Evolutionary conservation across 2,888 invertebrate species (phyloP).

Genomic region (Pachycephus smyrnensis): DNA sequence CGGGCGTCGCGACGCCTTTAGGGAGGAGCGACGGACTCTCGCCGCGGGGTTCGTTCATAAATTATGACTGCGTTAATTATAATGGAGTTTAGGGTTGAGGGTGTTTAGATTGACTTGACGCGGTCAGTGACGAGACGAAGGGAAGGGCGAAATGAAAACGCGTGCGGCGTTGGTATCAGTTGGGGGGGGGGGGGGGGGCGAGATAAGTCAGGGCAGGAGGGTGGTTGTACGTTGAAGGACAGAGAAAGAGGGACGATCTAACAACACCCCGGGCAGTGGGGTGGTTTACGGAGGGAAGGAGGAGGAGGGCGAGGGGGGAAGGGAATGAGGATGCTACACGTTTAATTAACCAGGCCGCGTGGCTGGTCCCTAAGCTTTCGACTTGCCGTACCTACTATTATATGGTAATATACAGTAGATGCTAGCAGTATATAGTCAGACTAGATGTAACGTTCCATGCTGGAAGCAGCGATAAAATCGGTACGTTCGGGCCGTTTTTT

Average conservation of each 20-base stretch:
- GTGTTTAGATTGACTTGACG: constrained; percentile 47
- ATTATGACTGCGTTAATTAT: constrained; percentile 54
- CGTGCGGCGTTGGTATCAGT: neutral
- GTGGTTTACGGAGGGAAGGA: neutral
- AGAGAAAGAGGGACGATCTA: neutral
- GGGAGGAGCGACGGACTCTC: constrained; percentile 4
- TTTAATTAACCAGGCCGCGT: constrained; percentile 34
- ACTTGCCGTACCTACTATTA: neutral
- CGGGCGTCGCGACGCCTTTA: neutral
- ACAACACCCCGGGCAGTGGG: neutral
- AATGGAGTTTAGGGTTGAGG: constrained; percentile 41
- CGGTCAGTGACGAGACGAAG: constrained; percentile 3
- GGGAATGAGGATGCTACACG: constrained; percentile 23
- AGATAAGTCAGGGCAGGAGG: constrained; percentile 1
- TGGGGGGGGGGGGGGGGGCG: constrained; percentile 7
- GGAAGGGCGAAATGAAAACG: neutral
- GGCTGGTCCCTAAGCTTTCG: neutral
- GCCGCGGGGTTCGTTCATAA: constrained; percentile 43
- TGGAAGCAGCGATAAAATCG: neutral
- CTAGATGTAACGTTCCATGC: neutral
- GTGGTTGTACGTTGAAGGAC: no score
- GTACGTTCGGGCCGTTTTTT: neutral
- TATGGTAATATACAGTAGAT: neutral
- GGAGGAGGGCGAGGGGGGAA: constrained; percentile 8
- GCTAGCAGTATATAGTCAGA: neutral